phyloP scores from a whole-genome alignment of 2,113 vertebrate genomes.

The Smithornis capensis region DNA sequence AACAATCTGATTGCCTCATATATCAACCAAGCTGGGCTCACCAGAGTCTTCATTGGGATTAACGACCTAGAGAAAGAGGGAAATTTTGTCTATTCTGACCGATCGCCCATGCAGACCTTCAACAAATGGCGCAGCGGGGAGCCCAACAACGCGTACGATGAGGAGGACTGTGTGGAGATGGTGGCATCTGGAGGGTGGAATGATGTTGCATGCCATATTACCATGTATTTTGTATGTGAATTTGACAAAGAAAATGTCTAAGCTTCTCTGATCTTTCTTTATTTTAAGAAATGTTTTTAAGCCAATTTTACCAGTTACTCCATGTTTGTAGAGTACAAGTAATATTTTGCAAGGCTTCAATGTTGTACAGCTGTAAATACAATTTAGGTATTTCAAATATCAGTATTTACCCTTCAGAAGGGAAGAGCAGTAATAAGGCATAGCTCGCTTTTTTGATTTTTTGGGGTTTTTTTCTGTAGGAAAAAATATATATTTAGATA shows the following conservation, averaged over 20 bases:
- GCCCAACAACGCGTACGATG: slow-evolving; percentile 92
- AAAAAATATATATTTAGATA: not conserved
- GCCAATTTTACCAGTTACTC: not conserved
- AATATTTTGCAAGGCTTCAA: not conserved
- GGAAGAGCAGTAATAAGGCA: not conserved
- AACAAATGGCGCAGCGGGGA: slow-evolving; percentile 93
- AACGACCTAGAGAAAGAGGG: slow-evolving; percentile 92
- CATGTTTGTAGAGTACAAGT: not conserved
- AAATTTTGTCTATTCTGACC: slow-evolving; percentile 87
- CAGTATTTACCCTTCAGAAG: slow-evolving; percentile 65
- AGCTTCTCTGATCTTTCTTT: slow-evolving; percentile 9
- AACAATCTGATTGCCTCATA: slow-evolving; percentile 87
- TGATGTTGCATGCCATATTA: slow-evolving; percentile 91
- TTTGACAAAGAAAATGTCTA: slow-evolving; percentile 91
- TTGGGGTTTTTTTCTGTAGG: not conserved
- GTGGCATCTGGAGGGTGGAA: slow-evolving; percentile 94
- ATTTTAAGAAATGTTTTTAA: not conserved
- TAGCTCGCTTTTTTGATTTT: not conserved
- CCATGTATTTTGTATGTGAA: slow-evolving; percentile 97
- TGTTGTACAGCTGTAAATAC: slow-evolving; percentile 71
- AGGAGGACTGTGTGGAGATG: slow-evolving; percentile 97
- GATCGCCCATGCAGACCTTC: slow-evolving; percentile 92
- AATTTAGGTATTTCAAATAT: slow-evolving; percentile 63
- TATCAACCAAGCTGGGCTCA: slow-evolving; percentile 87
- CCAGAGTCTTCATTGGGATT: slow-evolving; percentile 91